These are phyloP conservation scores for Lochmaea capreae DNA, from an alignment of 2,888 invertebrate species.

Conservation along the genomic window DNA sequence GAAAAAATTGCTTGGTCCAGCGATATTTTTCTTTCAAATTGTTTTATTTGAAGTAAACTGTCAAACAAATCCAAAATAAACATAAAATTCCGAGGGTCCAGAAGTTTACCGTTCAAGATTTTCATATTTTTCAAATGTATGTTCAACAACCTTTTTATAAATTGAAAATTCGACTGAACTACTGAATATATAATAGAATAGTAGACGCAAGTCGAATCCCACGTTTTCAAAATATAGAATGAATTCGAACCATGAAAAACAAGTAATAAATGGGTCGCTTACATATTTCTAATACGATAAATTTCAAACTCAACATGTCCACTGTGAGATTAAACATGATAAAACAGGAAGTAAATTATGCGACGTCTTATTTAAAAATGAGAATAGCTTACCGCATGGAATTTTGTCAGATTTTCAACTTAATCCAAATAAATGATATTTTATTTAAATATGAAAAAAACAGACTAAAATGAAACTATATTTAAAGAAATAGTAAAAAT, in stretches of 20 bases:
- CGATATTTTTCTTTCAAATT: too few relatives aligned
- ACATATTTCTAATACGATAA: too few relatives aligned
- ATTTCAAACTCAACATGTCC: not conserved
- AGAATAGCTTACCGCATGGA: not conserved
- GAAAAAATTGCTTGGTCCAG: too few relatives aligned
- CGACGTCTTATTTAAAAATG: not conserved
- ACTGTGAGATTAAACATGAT: not conserved
- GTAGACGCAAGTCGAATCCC: not conserved
- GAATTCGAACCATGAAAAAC: not conserved
- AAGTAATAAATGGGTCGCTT: not conserved
- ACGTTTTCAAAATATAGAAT: not conserved
- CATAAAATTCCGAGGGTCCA: too few relatives aligned
- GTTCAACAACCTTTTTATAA: too few relatives aligned
- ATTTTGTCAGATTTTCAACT: not conserved
- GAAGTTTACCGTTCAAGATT: too few relatives aligned
- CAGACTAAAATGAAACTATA: not conserved
- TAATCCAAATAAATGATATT: not conserved
- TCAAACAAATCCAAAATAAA: too few relatives aligned
- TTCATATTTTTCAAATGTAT: too few relatives aligned
- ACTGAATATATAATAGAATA: too few relatives aligned
- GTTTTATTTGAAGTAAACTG: too few relatives aligned
- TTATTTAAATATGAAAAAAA: not conserved
- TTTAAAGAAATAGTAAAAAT: conserved; percentile 7
- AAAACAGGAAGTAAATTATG: not conserved
- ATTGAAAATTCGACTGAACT: too few relatives aligned